Percentiles rank a stretch among this genome's conserved stretches.
phyloP scores from a whole-genome alignment of 64 coral and sea anemone species.

The Pachyseris speciosa region DNA sequence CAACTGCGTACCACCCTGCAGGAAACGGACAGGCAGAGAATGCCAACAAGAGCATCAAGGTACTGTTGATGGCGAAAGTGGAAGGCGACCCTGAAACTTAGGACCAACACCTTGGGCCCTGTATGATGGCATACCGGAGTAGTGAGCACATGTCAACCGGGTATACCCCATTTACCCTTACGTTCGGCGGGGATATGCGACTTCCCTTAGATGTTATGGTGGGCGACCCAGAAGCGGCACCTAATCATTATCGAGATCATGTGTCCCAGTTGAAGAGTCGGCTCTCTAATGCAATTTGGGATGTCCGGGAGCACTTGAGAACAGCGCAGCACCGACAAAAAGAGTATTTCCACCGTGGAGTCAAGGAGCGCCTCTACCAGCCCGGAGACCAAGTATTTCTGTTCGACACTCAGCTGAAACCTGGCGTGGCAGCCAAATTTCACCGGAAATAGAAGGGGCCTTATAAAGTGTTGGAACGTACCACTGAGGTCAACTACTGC shows the following conservation, averaged over 20 bases:
- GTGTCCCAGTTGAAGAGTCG: constrained; percentile 49
- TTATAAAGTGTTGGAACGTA: constrained; percentile 45
- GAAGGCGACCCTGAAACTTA: neutral
- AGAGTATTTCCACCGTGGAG: constrained; percentile 40
- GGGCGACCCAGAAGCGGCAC: constrained; percentile 17
- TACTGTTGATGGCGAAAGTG: constrained; percentile 34
- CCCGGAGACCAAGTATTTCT: constrained; percentile 49
- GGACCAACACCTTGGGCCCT: constrained; percentile 5
- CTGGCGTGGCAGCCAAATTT: constrained; percentile 59
- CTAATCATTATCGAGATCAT: constrained; percentile 36
- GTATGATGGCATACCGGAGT: constrained; percentile 60
- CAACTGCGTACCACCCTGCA: constrained; percentile 59
- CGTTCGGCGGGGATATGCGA: constrained; percentile 42
- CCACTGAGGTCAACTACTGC: constrained; percentile 30
- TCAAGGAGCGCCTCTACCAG: constrained; percentile 36
- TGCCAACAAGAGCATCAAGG: constrained; percentile 32
- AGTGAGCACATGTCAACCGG: constrained; percentile 36
- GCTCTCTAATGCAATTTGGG: constrained; percentile 25
- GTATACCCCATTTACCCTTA: constrained; percentile 15
- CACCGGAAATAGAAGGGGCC: constrained; percentile 57
- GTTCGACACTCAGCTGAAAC: constrained; percentile 39
- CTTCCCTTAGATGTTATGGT: constrained; percentile 57
- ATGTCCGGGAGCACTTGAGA: constrained; percentile 56
- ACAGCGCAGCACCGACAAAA: constrained; percentile 39
- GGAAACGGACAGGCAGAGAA: constrained; percentile 57